Percentiles rank a stretch among this genome's conserved stretches.
phyloP scores from a whole-genome alignment of 2,888 invertebrate species.

The Teinopalpus imperialis region DNA sequence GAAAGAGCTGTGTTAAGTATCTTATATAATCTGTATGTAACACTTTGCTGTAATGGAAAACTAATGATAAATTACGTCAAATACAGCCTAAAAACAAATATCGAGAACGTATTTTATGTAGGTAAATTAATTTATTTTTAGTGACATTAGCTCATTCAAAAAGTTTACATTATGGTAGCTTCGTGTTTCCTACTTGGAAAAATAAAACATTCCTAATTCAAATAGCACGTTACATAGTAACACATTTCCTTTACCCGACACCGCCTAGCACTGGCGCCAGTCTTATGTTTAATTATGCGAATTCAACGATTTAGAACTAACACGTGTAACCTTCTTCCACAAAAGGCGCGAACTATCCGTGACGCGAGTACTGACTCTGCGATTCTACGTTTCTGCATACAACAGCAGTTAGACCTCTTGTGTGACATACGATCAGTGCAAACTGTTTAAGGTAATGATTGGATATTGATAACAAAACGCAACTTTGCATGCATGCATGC shows the following conservation, averaged over 20 bases:
- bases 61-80: too few relatives aligned
- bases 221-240: neutral
- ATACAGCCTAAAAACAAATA: neutral
- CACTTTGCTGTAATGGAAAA: too few relatives aligned
- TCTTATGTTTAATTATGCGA: conserved; percentile 43
- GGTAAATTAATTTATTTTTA: too few relatives aligned
- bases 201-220: neutral
- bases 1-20: too few relatives aligned
- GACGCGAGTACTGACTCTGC: conserved; percentile 9
- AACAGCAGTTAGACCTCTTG: conserved; percentile 27
- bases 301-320: conserved; percentile 32
- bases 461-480: neutral
- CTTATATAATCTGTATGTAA: too few relatives aligned
- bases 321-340: conserved; percentile 72
- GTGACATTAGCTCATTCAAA: neutral
- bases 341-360: conserved; percentile 38
- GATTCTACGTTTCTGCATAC: conserved; percentile 10
- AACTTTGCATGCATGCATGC: too few relatives aligned
- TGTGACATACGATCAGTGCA: conserved; percentile 36
- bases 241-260: conserved; percentile 18
- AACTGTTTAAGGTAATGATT: conserved; percentile 31
- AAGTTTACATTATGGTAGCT: neutral
- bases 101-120: too few relatives aligned
- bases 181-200: too few relatives aligned
- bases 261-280: conserved; percentile 30